Base-by-base conservation (phyloP, 2,113 vertebrate genomes). In the Empidonax traillii region DNA sequence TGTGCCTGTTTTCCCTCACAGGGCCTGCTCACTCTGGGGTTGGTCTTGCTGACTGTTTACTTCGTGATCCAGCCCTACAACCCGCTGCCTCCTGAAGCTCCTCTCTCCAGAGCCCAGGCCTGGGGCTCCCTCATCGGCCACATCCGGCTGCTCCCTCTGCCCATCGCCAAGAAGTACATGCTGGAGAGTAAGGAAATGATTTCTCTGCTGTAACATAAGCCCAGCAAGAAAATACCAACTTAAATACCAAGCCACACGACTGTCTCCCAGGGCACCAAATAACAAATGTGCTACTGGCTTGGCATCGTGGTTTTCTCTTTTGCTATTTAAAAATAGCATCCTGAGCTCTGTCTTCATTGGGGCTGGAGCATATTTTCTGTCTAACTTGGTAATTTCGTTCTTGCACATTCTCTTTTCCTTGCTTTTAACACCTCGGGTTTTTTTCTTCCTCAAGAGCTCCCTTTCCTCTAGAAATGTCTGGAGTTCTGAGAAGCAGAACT, bases 91-190 rank as follows among this genome's bases (percentile, higher is more conserved):
- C 96, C 98, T 2, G 98, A 98, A 39, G 97, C 98, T 8, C 96
- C 97, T 3, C 98, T 98, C 87, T 95, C 98, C 62, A 98, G 97
- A 82, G 96, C 97, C 67, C 98, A 98, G 37, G 98, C 98, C 95
- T 99, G 98, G 99, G 98, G 98, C 41, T 99, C 98, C 21, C 98
- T 99, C 22, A 74, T 99, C 12, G 97, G 97, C 58, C 99, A 99
- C 66, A 98, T 99, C 92, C 98, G 99, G 3, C 98, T 99, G 84
- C 97, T 99, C 94, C 98, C 98, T 25, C 96, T 99, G 94, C 99
- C 99, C 67, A 99, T 99, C 76, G 98, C 99, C 95, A 99, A 99
- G 98, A 99, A 99, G 95, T 99, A 99, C 95, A 99, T 99, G 98
- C 95, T 99, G 9, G 98, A 99, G 97, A 98, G 98, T 98, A 98